Conservation (phyloP, 2,113 vertebrate species). For the Ageneiosus marmoratus region DNA sequence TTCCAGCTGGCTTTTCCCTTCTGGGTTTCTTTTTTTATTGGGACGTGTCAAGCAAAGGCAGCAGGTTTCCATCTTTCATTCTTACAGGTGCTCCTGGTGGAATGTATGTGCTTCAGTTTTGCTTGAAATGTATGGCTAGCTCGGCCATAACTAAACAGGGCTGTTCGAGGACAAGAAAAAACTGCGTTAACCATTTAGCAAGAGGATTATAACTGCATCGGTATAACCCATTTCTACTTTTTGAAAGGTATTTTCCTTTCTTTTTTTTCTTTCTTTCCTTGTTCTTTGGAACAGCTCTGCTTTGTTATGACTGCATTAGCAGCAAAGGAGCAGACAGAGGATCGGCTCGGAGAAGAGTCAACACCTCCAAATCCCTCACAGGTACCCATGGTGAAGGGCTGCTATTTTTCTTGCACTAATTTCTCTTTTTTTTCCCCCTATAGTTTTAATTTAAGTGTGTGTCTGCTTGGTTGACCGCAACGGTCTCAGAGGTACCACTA, state of each 20-base stretch:
- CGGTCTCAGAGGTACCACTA: background rate
- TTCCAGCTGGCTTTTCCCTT: slow-evolving; percentile 41
- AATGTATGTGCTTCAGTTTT: slow-evolving; percentile 16
- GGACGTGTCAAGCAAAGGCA: slow-evolving; percentile 3
- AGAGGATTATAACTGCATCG: background rate
- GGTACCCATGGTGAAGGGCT: slow-evolving; percentile 69
- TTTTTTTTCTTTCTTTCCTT: slow-evolving; percentile 52
- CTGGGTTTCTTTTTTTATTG: slow-evolving; percentile 10
- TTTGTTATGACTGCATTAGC: slow-evolving; percentile 83
- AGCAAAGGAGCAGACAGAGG: slow-evolving; percentile 73
- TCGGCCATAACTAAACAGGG: slow-evolving; percentile 71
- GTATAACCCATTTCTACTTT: background rate
- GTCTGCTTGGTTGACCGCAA: background rate
- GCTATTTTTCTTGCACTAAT: slow-evolving; percentile 18
- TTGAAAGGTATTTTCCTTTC: slow-evolving; percentile 53
- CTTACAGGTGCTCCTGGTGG: slow-evolving; percentile 10
- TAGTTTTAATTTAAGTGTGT: background rate
- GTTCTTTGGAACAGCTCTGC: slow-evolving; percentile 77
- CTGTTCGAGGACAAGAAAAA: slow-evolving; percentile 65
- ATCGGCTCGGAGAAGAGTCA: slow-evolving; percentile 70
- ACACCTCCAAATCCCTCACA: slow-evolving; percentile 73
- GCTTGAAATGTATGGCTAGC: slow-evolving; percentile 57
- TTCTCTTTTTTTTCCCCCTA: background rate
- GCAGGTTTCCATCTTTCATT: slow-evolving; percentile 42
- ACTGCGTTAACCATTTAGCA: background rate